Conservation (phyloP, 2,113 vertebrate species). For the Pedionomus torquatus region DNA sequence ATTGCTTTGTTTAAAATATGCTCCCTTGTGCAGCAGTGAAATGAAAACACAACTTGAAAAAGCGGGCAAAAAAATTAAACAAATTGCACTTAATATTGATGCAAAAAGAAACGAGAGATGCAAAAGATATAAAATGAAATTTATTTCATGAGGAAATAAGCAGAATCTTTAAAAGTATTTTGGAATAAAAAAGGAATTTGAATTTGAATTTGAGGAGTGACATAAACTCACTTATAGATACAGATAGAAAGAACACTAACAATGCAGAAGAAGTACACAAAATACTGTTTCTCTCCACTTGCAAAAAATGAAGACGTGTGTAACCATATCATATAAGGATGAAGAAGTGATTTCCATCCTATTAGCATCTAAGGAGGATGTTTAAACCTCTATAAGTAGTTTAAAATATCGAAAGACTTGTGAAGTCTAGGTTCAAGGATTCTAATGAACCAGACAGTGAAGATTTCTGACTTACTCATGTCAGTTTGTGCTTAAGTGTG, state of each 20-base stretch:
- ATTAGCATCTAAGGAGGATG: not conserved
- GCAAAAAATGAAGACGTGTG: not conserved
- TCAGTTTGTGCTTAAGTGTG: not conserved
- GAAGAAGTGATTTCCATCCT: not conserved
- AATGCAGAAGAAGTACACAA: not conserved
- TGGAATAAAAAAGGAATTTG: not conserved
- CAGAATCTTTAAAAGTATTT: not conserved
- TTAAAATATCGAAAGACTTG: not conserved
- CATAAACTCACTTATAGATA: not conserved
- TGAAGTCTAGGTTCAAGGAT: not conserved
- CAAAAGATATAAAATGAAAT: not conserved
- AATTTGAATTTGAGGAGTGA: not conserved
- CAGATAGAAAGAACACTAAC: not conserved
- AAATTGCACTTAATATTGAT: not conserved
- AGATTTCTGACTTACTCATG: not conserved
- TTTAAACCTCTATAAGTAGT: not conserved
- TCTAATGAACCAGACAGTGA: not conserved
- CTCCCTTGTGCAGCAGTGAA: not conserved
- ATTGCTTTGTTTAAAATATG: not conserved
- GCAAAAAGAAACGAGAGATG: not conserved
- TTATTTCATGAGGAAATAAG: not conserved
- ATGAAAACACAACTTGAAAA: not conserved
- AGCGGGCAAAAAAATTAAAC: not conserved
- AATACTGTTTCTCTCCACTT: not conserved
- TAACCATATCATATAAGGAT: not conserved